Percentiles rank a stretch among this genome's conserved stretches.
phyloP scores from a whole-genome alignment of 1,140 invertebrate species.

The Rhopalosiphum padi region DNA sequence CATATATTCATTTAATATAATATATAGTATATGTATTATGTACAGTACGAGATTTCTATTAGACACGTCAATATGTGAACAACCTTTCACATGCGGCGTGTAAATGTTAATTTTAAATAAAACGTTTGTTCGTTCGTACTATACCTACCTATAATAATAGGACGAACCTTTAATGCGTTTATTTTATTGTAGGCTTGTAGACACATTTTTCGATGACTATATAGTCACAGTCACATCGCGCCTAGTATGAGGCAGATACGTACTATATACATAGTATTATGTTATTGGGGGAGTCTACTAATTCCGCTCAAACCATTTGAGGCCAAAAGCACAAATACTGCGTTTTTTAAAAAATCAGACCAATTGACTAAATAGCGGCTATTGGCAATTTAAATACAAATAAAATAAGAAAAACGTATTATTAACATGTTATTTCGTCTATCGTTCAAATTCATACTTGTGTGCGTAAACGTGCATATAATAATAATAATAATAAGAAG shows the following conservation, averaged over 20 bases:
- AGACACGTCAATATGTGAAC: neutral
- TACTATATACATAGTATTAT: neutral
- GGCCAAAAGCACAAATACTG: no score
- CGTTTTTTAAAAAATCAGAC: no score
- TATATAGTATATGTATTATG: neutral
- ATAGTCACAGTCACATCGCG: neutral
- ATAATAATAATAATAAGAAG: no score
- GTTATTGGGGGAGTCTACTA: no score
- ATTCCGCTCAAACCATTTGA: no score
- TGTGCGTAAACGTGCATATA: no score
- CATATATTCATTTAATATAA: neutral
- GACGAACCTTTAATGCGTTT: neutral
- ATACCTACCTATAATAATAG: no score
- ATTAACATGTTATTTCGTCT: no score
- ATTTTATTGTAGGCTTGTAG: neutral
- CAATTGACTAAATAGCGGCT: no score
- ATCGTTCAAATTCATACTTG: no score
- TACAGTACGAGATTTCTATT: neutral
- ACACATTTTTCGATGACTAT: neutral
- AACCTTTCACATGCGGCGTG: neutral
- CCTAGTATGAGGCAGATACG: neutral
- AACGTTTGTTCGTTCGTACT: neutral
- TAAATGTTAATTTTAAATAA: neutral
- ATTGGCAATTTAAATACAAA: no score
- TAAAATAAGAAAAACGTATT: no score